Evolutionary conservation across 2,888 invertebrate species (phyloP), one percentile per base, ranked within the genome.

Genomic region (Cyclophora albipunctata): DNA sequence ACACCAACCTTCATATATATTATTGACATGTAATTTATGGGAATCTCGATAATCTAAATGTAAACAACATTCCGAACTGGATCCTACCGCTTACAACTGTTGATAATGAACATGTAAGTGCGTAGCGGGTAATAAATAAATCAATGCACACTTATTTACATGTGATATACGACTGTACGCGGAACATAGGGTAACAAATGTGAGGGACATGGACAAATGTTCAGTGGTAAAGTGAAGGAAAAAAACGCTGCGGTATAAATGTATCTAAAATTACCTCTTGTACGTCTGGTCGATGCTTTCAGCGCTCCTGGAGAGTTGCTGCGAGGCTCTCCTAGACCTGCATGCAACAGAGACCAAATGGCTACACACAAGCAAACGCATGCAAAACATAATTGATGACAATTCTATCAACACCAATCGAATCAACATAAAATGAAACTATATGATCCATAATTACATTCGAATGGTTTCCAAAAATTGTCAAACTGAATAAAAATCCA

Each of bases 291-390:
- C 90, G 82, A 92, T 90, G 85, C 90, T 91, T 82, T 92, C 92
- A 68, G 90, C 91, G 76, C 91, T 91, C 78, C 91, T 84, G 74
- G 91, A 91, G 78, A 93, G 90, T 86, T 96, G 95, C 90, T 95
- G 95, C 71, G 95, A 95, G 78, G 95, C 93, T 82, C 95, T 93
- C 82, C 95, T 93, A 90, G 95, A 94, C 93, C 95, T 95, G 91
- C 80, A 90, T 89, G 89, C 88, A 89, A 90, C 81, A 90, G 80
- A 90, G 73, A 85, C 82, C 79, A 78, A 37, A 75, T 74, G 75
- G 79, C 82, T 87, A 89, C 75, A 84, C 80, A 84, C 81, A 83
- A 76, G 78, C 84, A 75, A 66, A 71, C 69, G 74, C 86, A 87
- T 85, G 85, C 86, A 81, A 65, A 66, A 67, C 62, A 70, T 62